Base-by-base conservation (phyloP, 2,797 vertebrate genomes). In the Iguana delicatissima region DNA sequence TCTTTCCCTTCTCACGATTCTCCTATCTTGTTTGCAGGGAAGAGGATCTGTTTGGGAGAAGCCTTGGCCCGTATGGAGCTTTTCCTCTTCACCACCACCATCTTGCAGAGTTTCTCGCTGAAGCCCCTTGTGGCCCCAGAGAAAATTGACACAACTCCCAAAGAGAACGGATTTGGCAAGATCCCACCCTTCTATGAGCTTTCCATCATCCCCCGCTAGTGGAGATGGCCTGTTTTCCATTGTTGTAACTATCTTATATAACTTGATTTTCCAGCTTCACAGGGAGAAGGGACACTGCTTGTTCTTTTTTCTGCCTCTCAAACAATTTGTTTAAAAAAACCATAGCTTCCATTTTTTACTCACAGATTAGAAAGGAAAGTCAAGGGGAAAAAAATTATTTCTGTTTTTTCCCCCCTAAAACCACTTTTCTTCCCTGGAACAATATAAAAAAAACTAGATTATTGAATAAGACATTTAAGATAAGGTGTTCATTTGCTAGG, bases 61-160 rank as follows among this genome's bases (percentile, higher is more conserved):
- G 96, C 97, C 52, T 95, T 98, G 67, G 98, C 97, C 0, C 97
- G 95, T 3, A 97, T 98, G 50, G 97, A 98, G 92, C 89, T 97
- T 13, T 98, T 98, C 94, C 93, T 98, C n/a, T 98, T 98, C 90
- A 46, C 98, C 89, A 97, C 97, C 1, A 89, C 97, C 50, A 92
- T 98, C 73, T 95, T 98, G 73, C 96, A 97, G 93, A 79, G 93
- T 69, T 97, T 96, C 92, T 86, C 50, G 16, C 91, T 97, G 86
- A 95, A 96, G 3, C 72, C 88, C 20, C 26, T 67, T 0, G 0
- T 29, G 38, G 46, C 18, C 7, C 84, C 84, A 32, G 35, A 59
- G 50, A 32, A 89, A 50, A 82, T 90, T 0, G 24, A 86, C 84
- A 3, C 2, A 0, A 35, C 32, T 0, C 86, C 89, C 1, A 24